Evolutionary conservation across 92 coral and sea anemone species (phyloP).

Genomic region (Porites lobata): DNA sequence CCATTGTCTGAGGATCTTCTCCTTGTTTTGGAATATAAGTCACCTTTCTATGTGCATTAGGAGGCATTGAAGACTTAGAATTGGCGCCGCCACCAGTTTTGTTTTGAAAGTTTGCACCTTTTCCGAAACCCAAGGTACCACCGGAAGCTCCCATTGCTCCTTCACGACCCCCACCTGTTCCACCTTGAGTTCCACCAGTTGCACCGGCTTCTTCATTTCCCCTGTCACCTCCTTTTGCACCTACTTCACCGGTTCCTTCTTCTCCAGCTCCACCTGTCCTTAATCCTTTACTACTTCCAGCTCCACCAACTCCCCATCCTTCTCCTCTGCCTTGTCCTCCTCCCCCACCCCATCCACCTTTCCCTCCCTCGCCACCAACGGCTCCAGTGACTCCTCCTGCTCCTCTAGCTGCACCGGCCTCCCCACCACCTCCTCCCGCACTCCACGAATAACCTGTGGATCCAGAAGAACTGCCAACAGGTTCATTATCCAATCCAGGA

Average conservation of each 20-base stretch:
- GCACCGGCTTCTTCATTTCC: conserved; percentile 8
- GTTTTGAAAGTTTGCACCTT: no score
- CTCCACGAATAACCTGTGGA: neutral
- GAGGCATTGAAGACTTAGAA: neutral
- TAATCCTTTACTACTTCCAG: neutral
- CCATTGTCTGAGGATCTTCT: conserved; percentile 49
- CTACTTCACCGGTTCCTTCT: neutral
- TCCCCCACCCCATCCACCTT: neutral
- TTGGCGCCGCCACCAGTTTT: neutral
- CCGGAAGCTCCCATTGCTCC: neutral
- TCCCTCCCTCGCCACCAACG: neutral
- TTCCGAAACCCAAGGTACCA: conserved; percentile 4
- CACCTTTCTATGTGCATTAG: neutral
- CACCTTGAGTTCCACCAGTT: neutral
- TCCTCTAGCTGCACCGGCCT: neutral
- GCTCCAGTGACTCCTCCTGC: neutral
- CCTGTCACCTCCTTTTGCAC: conserved; percentile 10
- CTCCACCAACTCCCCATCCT: neutral
- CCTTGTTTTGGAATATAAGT: conserved; percentile 48
- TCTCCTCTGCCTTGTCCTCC: neutral
- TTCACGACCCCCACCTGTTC: no score
- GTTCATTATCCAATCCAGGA: conserved; percentile 33
- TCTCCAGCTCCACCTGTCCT: neutral
- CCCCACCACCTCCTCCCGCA: neutral
- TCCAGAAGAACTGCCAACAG: neutral